Base-by-base conservation (phyloP, 1,140 invertebrate species). In the Euborellia annulipes region DNA sequence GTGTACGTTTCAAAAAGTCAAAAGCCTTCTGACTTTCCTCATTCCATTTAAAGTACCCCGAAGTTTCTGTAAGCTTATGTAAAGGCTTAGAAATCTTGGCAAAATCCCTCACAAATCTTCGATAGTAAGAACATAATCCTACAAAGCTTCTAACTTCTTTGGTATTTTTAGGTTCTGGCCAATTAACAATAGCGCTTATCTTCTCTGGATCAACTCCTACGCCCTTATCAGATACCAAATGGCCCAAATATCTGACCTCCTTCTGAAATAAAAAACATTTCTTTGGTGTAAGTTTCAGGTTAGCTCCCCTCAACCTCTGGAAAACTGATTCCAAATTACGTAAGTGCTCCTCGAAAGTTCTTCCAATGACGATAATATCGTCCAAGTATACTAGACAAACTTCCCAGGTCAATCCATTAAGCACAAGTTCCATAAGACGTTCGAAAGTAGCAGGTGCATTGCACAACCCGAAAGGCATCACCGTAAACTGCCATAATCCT, bases 51-150 rank as follows among this genome's bases (percentile, higher is more conserved):
- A 54, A 66, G 3, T 21, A 2, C 0, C 11, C 46, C 13, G 20
- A 32, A 21, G 53, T 54, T 43, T 52, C 54, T 14, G 52, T 36
- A 9, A 60, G 36, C 23, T 37, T 23, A 16, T 47, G 50, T 9
- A 62, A 36, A 2, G 61, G 58, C 16, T 14, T 32, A 1, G 55
- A 46, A 18, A 52, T 49, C 8, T 41, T 32, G 11, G 54, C 38
- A 41, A 55, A 62, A 19, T 54, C 36, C 13, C 49, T 41, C 0
- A 60, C 55, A 54, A 65, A 70, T 50, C 59, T 55, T 4, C 59
- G 49, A 41, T 67, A 62, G 44, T 54, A 58, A 13, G 51, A 50
- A 2, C 46, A 36, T 0, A 58, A n/a, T n/a, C 57, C 56, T 9
- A 58, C 42, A 32, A 54, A 56, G 36, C 30, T 22, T 48, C 53